Evolutionary conservation across 2,888 invertebrate genomes (phyloP), one percentile per base, ranked within the genome.

Genomic region (Harmothoe impar): DNA sequence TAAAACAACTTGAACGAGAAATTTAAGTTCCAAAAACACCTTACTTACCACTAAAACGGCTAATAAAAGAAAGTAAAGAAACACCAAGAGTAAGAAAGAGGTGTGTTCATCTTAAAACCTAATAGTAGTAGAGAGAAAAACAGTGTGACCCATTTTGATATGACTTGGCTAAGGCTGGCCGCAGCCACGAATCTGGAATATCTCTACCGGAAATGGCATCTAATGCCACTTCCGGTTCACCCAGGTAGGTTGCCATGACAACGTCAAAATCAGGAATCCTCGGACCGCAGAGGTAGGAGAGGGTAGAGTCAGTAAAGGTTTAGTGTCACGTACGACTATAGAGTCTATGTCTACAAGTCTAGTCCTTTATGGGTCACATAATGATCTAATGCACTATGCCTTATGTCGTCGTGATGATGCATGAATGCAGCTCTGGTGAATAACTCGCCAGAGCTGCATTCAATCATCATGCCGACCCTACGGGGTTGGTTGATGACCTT

Each of bases 151-250:
- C 0, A 1, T 62, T 20, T 62, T n/a, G 20, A 20, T n/a, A 15
- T 3, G 62, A 62, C 62, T 20, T 62, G 3, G n/a, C n/a, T n/a
- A n/a, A n/a, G n/a, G n/a, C n/a, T n/a, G n/a, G 1, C 20, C n/a
- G 0, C 62, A n/a, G 62, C 1, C 23, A 62, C 7, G 10, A 43
- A 43, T 7, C 43, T 10, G 10, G 43, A 43, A 43, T 43, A 43
- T 43, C 3, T 43, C 10, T 62, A 62, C 62, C n/a, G 62, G 23
- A 20, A 62, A 62, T 62, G 62, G 20, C 62, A 62, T 12, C 3
- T n/a, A 62, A 62, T n/a, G n/a, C 62, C 12, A 72, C 29, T 29
- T 72, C 72, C 72, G 72, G 72, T 25, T 72, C 29, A 72, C 29
- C 25, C n/a, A 72, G 29, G 29, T 15, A 1, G 0, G 72, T 72